Base-by-base conservation (phyloP, 1,140 invertebrate genomes). In the Metopolophium dirhodum region DNA sequence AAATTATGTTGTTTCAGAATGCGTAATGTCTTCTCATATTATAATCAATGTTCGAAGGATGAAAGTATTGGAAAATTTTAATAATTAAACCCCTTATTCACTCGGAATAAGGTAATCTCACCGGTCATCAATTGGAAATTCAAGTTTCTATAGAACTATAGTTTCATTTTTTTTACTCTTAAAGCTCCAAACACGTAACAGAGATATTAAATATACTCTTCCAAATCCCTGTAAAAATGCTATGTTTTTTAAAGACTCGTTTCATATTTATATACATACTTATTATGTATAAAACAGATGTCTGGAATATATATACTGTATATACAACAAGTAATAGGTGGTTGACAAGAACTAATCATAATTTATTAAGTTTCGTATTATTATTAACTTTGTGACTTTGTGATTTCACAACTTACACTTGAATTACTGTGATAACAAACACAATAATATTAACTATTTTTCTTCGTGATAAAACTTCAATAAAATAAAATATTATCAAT, bases 11-110 rank as follows among this genome's bases (percentile, higher is more conserved):
- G 30, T 68, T n/a, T 14, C 30, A 30, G 30, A n/a, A 68, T 68
- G 0, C 4, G 30, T 68, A 68, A n/a, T n/a, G 0, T 68, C 26
- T 68, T 68, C 30, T 54, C 2, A 54, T 68, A n/a, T 68, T 68
- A n/a, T 68, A n/a, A n/a, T 4, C 30, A 0, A 68, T 26, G 0
- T 68, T n/a, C 41, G 0, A 0, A 30, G 6, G 0, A 11, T 1
- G 11, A 68, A 68, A n/a, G 14, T n/a, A 68, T 68, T 68, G 6
- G 0, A 14, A 11, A n/a, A 68, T 68, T 68, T 14, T n/a, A n/a
- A 68, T 68, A n/a, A n/a, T 68, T 6, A 4, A 4, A n/a, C 3
- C 11, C 11, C 1, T 68, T n/a, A n/a, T 68, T 68, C n/a, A n/a
- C 30, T 68, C 4, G 4, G 11, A n/a, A 30, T 1, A 61, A 61